Evolutionary conservation across 2,888 invertebrate genomes (phyloP).

Genomic region (Xestia rhomboidea): DNA sequence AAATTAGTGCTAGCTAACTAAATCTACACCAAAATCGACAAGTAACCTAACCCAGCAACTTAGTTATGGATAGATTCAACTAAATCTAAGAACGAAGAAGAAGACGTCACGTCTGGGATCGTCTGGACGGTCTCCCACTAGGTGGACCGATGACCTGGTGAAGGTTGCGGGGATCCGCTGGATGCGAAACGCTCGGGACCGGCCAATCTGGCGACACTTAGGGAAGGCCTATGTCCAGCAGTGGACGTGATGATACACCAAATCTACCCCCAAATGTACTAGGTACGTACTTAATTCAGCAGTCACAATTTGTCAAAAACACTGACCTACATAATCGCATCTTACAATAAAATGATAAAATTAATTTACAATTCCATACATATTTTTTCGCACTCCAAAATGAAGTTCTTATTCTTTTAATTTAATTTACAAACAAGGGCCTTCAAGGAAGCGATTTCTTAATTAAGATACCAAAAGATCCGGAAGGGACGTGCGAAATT

Average conservation of each 20-base stretch:
- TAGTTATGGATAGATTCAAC: background rate
- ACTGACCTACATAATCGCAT: too few species aligned
- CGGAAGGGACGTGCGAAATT: constrained; percentile 59
- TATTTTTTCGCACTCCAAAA: constrained; percentile 17
- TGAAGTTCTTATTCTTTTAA: constrained; percentile 3
- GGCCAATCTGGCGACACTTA: too few species aligned
- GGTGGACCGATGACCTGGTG: too few species aligned
- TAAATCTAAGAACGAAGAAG: too few species aligned
- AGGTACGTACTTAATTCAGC: background rate
- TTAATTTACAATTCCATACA: background rate
- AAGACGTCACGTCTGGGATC: too few species aligned
- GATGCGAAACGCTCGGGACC: too few species aligned
- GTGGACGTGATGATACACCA: too few species aligned
- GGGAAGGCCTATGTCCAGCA: too few species aligned
- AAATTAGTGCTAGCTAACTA: background rate
- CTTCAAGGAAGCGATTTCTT: constrained; percentile 46
- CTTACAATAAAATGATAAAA: background rate
- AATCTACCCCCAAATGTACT: background rate
- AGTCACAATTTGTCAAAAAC: background rate
- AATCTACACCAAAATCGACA: too few species aligned
- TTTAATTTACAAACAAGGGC: constrained; percentile 22
- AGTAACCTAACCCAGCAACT: background rate
- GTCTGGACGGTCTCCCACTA: too few species aligned
- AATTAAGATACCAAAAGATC: constrained; percentile 45
- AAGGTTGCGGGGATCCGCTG: too few species aligned